phyloP scores from a whole-genome alignment of 2,797 vertebrate species.

The Odontamblyopus lacepedii region DNA sequence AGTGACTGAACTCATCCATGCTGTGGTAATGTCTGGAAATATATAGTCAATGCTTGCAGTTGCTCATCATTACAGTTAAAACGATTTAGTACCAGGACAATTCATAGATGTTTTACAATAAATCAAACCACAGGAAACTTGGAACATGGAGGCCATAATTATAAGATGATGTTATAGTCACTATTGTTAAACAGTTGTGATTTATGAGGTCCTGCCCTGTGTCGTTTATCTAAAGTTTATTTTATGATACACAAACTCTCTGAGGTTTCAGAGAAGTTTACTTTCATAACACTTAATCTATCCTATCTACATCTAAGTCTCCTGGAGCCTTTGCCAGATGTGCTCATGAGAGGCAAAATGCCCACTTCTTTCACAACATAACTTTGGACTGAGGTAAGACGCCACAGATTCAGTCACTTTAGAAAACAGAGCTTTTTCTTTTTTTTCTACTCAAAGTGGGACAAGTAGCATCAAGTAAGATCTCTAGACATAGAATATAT shows the following conservation, averaged over 20 bases:
- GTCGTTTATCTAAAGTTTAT: constrained; percentile 29
- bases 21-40: constrained; percentile 91
- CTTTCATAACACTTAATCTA: constrained; percentile 51
- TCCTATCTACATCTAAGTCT: constrained; percentile 24
- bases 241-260: constrained; percentile 36
- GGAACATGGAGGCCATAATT: not conserved
- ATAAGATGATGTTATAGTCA: not conserved
- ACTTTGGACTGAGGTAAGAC: constrained; percentile 70
- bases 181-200: not conserved
- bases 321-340: constrained; percentile 59
- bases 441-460: constrained; percentile 36
- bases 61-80: not conserved
- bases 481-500: constrained; percentile 4
- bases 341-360: constrained; percentile 48
- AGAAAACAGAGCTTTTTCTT: constrained; percentile 27
- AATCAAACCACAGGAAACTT: not conserved
- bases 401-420: constrained; percentile 36
- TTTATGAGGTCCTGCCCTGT: constrained; percentile 21
- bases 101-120: not conserved
- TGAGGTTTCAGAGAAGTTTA: constrained; percentile 34
- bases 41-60: not conserved
- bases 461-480: constrained; percentile 16
- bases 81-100: not conserved
- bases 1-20: constrained; percentile 99
- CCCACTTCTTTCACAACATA: constrained; percentile 60